These are phyloP conservation scores for Cichlasoma orientale DNA, from an alignment of 2,797 vertebrate genomes.

Conservation along the genomic window DNA sequence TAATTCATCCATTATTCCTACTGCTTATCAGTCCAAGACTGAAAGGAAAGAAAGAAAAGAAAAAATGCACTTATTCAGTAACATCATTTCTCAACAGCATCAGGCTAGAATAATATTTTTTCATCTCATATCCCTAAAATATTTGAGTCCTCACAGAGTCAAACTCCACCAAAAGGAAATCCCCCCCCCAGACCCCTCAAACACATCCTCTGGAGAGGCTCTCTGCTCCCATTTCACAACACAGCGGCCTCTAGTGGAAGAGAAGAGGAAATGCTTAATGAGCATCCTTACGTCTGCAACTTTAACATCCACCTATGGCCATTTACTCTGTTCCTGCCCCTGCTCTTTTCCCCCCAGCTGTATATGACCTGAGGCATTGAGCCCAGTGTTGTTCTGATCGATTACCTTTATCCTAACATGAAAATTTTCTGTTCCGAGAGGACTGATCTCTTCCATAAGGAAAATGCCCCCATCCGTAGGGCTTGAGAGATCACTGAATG, in stretches of 20 bases:
- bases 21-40: neutral
- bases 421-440: neutral
- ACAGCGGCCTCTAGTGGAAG: slow-evolving; percentile 60
- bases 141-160: neutral
- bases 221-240: neutral
- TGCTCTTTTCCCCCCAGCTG: no score
- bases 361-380: no score
- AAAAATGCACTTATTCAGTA: neutral
- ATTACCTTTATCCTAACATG: no score
- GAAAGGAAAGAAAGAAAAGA: neutral
- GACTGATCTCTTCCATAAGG: neutral
- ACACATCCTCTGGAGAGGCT: neutral
- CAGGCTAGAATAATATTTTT: neutral
- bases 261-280: neutral
- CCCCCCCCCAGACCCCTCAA: neutral
- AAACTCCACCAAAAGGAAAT: neutral
- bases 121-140: neutral
- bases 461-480: no score
- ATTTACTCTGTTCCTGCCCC: no score
- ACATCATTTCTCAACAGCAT: neutral
- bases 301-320: neutral
- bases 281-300: neutral
- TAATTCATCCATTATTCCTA: neutral
- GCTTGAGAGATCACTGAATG: neutral
- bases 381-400: no score